Base-by-base conservation (phyloP, 1,140 invertebrate genomes). In the Coenobita brevimanus region DNA sequence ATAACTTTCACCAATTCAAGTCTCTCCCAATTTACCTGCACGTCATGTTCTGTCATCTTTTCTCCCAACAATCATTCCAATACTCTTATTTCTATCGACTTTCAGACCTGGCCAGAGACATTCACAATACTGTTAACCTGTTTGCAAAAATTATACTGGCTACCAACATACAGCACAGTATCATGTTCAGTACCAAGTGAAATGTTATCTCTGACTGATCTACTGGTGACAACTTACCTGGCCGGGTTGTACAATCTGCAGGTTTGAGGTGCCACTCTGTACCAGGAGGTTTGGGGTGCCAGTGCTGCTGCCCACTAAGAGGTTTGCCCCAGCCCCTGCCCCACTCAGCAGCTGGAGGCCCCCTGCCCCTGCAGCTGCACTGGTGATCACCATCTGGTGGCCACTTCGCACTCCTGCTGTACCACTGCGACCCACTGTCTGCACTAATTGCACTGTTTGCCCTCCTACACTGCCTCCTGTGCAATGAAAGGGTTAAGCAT, bases 331-430 rank as follows among this genome's bases (percentile, higher is more conserved):
- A 64, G 83, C 89, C 38, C 50, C 57, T 10, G 81, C 64, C 27
- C 82, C 78, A 21, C 79, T 75, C n/a, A 89, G 81, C 30, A 89
- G 60, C 69, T 89, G 89, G n/a, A 89, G 69, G 50, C 83, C 83
- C 38, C 89, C 89, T 57, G 79, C 60, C 60, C 57, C 57, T 6
- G 76, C 82, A 43, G 83, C 80, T 38, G 82, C 82, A 50, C 78
- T 87, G 73, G 82, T 71, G 17, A 89, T 80, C 54, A 87, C 79
- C 85, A 87, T 85, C 54, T 87, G 82, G 54, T 89, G 76, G 78
- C 85, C 57, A 17, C 64, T 60, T 21, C 83, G 64, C 67, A 81
- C 82, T 43, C 57, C 43, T 24, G 50, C 46, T 17, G 60, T 57
- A 54, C 75, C 50, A 24, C 57, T 43, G 57, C 83, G 60, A 38